These are phyloP conservation scores for Crossoptilon crossoptilon DNA, from an alignment of 2,797 vertebrate genomes.

Conservation along the genomic window DNA sequence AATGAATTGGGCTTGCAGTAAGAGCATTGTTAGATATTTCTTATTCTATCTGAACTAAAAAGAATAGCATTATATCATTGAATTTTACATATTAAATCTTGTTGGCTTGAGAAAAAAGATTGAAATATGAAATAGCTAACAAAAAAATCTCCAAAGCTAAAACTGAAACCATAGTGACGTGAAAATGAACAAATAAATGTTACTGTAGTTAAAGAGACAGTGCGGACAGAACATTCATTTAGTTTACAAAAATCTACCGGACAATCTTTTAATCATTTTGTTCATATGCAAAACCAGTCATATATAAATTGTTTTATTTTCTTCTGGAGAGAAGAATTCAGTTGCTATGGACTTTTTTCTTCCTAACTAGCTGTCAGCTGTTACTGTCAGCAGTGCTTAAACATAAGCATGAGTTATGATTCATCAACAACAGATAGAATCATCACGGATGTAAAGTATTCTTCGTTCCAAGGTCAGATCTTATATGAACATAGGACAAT, in stretches of 20 bases:
- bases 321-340: conserved; percentile 40
- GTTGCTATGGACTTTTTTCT: conserved; percentile 54
- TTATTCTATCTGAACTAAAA: background rate
- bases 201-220: conserved; percentile 36
- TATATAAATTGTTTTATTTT: conserved; percentile 16
- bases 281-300: conserved; percentile 46
- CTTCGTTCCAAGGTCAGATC: conserved; percentile 73
- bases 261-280: conserved; percentile 43
- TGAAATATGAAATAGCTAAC: background rate
- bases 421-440: conserved; percentile 76
- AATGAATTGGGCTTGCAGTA: background rate
- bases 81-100: background rate
- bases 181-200: conserved; percentile 16
- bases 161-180: conserved; percentile 14
- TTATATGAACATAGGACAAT: conserved; percentile 57
- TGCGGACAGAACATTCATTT: conserved; percentile 20
- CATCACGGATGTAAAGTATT: conserved; percentile 69
- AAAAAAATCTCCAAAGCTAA: conserved; percentile 8
- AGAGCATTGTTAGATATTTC: background rate
- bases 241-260: conserved; percentile 46
- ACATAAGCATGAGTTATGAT: conserved; percentile 76
- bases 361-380: conserved; percentile 74
- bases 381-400: conserved; percentile 79
- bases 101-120: background rate
- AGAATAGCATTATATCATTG: background rate